Conservation (phyloP, 1,140 invertebrate genomes). For the Tribolium madens region DNA sequence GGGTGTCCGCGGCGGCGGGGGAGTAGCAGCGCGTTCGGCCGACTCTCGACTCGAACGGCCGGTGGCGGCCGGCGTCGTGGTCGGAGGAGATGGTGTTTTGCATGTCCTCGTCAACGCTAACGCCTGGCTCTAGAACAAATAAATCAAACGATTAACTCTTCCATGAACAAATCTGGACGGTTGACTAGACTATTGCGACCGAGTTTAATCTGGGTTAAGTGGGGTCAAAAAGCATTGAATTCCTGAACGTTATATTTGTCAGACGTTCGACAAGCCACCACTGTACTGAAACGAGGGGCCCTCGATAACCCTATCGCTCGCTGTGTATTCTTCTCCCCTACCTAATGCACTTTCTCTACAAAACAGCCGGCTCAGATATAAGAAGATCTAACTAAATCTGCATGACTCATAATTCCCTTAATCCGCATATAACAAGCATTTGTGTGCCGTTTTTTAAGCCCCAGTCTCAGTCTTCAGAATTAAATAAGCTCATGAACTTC, state of each 20-base stretch:
- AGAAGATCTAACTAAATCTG: slow-evolving; percentile 60
- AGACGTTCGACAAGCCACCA: slow-evolving; percentile 44
- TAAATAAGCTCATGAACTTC: slow-evolving; percentile 48
- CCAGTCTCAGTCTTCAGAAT: slow-evolving; percentile 60
- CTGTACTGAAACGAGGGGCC: slow-evolving; percentile 23
- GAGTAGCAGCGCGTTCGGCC: slow-evolving; percentile 69
- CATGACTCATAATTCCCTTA: slow-evolving; percentile 63
- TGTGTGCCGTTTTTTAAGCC: slow-evolving; percentile 58
- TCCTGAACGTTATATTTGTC: slow-evolving; percentile 57
- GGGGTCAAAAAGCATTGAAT: slow-evolving; percentile 65
- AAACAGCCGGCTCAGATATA: slow-evolving; percentile 57
- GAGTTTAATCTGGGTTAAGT: slow-evolving; percentile 64
- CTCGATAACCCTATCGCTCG: slow-evolving; percentile 50
- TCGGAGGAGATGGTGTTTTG: slow-evolving; percentile 69
- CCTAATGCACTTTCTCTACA: slow-evolving; percentile 48
- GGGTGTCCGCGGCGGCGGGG: slow-evolving; percentile 68
- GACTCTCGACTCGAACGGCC: slow-evolving; percentile 60
- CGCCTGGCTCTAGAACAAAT: slow-evolving; percentile 72
- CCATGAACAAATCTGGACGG: slow-evolving; percentile 41
- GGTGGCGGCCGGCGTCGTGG: slow-evolving; percentile 61
- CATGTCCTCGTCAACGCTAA: slow-evolving; percentile 70
- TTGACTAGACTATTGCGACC: slow-evolving; percentile 49
- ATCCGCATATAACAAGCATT: slow-evolving; percentile 64
- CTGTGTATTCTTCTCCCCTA: slow-evolving; percentile 47
- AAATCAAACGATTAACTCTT: slow-evolving; percentile 46